phyloP scores from a whole-genome alignment of 2,113 vertebrate species.

The Ariopsis seemanni region DNA sequence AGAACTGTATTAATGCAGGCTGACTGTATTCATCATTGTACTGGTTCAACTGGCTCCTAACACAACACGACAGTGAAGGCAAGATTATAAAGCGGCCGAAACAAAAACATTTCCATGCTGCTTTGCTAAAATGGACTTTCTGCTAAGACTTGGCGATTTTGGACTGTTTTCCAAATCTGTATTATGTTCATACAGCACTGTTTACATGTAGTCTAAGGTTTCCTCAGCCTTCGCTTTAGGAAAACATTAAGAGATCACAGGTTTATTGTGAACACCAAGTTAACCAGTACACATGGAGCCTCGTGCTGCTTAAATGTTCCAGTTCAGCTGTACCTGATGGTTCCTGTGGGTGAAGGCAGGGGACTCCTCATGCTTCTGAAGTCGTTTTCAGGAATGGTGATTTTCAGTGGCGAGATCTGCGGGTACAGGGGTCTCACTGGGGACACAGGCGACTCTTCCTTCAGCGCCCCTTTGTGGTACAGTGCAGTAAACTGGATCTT shows the following conservation, averaged over 20 bases:
- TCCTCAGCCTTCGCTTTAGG: not conserved
- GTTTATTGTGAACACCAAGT: not conserved
- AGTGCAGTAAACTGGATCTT: conserved; percentile 94
- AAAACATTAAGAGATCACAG: conserved; percentile 4
- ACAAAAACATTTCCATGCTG: not conserved
- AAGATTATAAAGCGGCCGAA: not conserved
- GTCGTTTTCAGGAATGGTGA: conserved; percentile 96
- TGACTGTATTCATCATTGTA: not conserved
- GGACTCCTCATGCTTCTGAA: conserved; percentile 87
- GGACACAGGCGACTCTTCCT: conserved; percentile 79
- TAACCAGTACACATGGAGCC: not conserved
- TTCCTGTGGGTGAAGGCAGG: conserved; percentile 92
- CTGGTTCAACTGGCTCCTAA: not conserved
- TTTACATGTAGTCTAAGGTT: no score
- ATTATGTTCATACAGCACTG: no score
- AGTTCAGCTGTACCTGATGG: conserved; percentile 82
- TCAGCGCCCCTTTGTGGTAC: conserved; percentile 78
- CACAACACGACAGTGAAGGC: not conserved
- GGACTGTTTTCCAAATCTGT: not conserved
- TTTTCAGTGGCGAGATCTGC: conserved; percentile 95
- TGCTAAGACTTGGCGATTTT: not conserved
- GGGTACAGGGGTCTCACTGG: conserved; percentile 85
- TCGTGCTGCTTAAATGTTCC: not conserved
- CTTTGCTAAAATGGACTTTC: not conserved
- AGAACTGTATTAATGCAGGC: not conserved